phyloP scores from a whole-genome alignment of 1,140 invertebrate species.

The Pogonomyrmex barbatus region DNA sequence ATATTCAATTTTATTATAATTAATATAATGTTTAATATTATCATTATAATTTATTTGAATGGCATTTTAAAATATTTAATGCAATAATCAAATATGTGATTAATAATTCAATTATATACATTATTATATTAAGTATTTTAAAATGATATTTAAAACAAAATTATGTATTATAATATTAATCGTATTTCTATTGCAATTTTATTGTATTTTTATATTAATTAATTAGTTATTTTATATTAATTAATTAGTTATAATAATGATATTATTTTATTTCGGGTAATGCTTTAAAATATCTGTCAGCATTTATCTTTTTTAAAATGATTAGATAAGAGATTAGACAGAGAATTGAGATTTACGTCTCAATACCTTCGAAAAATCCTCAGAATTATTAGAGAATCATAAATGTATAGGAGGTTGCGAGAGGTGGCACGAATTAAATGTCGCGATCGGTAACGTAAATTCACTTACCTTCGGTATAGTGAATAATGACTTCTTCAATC shows the following conservation, averaged over 20 bases:
- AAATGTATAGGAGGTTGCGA: background rate
- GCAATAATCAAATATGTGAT: background rate
- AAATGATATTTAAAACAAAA: background rate
- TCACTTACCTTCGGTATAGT: background rate
- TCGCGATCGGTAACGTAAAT: too few species aligned
- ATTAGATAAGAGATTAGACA: slow-evolving; percentile 1
- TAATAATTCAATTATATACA: background rate
- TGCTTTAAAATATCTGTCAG: background rate
- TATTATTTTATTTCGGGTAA: background rate
- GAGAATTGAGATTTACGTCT: background rate
- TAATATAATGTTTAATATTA: slow-evolving; percentile 29
- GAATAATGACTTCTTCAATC: background rate
- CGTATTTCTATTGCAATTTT: background rate
- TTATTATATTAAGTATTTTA: background rate
- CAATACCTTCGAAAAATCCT: background rate
- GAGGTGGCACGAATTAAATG: background rate
- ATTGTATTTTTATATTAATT: background rate
- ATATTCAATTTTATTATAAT: slow-evolving; percentile 30
- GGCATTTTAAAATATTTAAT: background rate
- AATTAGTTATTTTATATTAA: background rate
- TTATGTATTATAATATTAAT: slow-evolving; percentile 13
- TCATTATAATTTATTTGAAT: slow-evolving; percentile 16
- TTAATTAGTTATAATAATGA: background rate
- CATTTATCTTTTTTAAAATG: slow-evolving; percentile 14
- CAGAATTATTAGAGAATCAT: background rate